Conservation (phyloP, 1,140 invertebrate species). For the Magallana ariakensis region DNA sequence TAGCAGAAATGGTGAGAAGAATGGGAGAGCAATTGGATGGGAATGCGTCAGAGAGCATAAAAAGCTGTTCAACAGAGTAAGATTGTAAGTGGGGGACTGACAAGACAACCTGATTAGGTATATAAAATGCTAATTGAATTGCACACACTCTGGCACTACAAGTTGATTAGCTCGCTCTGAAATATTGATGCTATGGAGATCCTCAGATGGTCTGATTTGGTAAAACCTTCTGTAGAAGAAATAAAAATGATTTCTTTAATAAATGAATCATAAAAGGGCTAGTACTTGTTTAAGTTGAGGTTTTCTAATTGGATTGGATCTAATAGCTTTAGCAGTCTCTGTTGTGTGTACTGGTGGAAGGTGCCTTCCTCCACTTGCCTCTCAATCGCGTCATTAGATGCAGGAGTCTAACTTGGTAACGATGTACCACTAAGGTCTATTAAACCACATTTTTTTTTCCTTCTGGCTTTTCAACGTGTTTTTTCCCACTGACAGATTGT, state of each 20-base stretch:
- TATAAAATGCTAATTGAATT: conserved; percentile 25
- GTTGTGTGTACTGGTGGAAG: neutral
- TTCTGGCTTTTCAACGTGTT: conserved; percentile 14
- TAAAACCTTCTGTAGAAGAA: neutral
- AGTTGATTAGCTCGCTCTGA: conserved; percentile 17
- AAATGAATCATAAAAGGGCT: neutral
- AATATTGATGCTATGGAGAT: neutral
- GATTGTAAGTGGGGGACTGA: neutral
- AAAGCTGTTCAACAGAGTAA: neutral
- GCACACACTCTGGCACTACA: neutral
- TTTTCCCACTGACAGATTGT: conserved; percentile 5
- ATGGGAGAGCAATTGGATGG: neutral
- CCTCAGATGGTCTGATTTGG: neutral
- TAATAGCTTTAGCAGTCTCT: conserved; percentile 12
- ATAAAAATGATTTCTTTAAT: neutral
- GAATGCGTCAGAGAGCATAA: conserved; percentile 8
- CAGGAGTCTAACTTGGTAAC: neutral
- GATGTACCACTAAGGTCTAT: neutral
- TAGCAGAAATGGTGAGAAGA: neutral
- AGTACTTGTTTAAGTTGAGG: neutral
- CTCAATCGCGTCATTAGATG: neutral
- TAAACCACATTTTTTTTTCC: conserved; percentile 2
- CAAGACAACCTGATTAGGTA: conserved; percentile 10
- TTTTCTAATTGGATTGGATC: neutral
- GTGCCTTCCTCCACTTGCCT: neutral